Conservation (phyloP, 1,140 invertebrate species). For the Drosophila elegans region DNA sequence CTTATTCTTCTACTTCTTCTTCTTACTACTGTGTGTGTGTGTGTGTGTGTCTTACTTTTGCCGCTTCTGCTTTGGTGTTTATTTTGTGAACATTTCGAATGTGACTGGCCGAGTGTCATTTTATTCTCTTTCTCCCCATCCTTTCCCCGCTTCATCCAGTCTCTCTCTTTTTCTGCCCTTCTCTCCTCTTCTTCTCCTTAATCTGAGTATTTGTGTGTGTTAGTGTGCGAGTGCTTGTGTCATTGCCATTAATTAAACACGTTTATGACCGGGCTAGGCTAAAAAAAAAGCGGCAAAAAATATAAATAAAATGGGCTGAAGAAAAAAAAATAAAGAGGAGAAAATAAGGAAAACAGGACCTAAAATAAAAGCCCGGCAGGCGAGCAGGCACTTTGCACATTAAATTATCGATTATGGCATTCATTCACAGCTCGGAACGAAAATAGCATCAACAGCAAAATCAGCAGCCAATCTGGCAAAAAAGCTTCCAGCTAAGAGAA, state of each 20-base stretch:
- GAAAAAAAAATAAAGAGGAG: constrained; percentile 13
- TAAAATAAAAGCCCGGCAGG: constrained; percentile 23
- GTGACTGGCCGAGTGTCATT: constrained; percentile 60
- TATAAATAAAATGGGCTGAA: constrained; percentile 1
- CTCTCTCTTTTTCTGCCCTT: background rate
- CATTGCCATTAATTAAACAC: constrained; percentile 81
- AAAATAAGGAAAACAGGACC: background rate
- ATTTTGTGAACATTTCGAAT: constrained; percentile 63
- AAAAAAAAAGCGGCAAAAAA: constrained; percentile 18
- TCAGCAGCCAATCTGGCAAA: constrained; percentile 45
- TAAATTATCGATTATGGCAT: constrained; percentile 83
- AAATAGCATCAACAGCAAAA: constrained; percentile 69
- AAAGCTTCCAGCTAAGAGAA: constrained; percentile 12
- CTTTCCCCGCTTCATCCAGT: background rate
- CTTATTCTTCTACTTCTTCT: constrained; percentile 11
- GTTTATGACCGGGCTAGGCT: constrained; percentile 55
- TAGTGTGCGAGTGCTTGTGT: constrained; percentile 44
- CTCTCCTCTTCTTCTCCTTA: constrained; percentile 16
- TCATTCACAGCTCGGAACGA: constrained; percentile 73
- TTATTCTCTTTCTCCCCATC: constrained; percentile 30
- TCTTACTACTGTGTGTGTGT: constrained; percentile 1
- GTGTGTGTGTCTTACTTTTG: constrained; percentile 46
- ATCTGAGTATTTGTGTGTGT: constrained; percentile 24
- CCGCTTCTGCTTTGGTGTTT: constrained; percentile 58
- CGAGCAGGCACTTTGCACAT: constrained; percentile 70